phyloP scores from a whole-genome alignment of 2,113 vertebrate genomes.

The Paraplagusia blochii region DNA sequence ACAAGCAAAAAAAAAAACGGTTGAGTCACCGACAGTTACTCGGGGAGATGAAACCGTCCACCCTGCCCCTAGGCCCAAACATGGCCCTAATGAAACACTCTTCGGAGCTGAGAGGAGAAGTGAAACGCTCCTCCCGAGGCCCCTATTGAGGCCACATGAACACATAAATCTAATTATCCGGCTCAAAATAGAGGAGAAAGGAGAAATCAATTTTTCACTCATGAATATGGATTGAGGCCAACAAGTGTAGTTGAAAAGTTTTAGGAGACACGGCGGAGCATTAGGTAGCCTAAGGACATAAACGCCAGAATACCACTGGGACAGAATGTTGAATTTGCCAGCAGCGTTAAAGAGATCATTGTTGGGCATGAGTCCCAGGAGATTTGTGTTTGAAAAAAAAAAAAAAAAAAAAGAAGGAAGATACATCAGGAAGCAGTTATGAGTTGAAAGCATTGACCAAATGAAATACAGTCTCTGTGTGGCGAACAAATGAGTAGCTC shows the following conservation, averaged over 20 bases:
- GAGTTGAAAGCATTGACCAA: background rate
- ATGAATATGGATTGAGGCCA: conserved; percentile 73
- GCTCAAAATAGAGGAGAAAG: conserved; percentile 72
- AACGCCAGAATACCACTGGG: conserved; percentile 1
- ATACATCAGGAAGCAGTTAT: background rate
- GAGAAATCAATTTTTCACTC: conserved; percentile 71
- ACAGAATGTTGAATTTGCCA: background rate
- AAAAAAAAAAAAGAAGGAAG: conserved; percentile 8
- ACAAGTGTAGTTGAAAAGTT: conserved; percentile 52
- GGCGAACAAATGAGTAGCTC: background rate
- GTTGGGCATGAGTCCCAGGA: conserved; percentile 7
- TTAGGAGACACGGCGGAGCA: conserved; percentile 29
- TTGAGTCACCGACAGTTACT: conserved; percentile 55
- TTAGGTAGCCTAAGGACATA: conserved; percentile 3
- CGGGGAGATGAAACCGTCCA: conserved; percentile 49
- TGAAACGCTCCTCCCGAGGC: conserved; percentile 67
- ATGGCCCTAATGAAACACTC: conserved; percentile 70
- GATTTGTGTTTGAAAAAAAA: conserved; percentile 19
- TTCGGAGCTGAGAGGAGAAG: conserved; percentile 70
- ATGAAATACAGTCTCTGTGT: background rate
- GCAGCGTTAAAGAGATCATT: conserved; percentile 7
- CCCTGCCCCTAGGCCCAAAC: conserved; percentile 55
- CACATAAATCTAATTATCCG: conserved; percentile 73
- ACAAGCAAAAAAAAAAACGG: conserved; percentile 20
- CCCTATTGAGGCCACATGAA: conserved; percentile 64